Evolutionary conservation across 2,888 invertebrate species (phyloP), one percentile per base, ranked within the genome.

Genomic region (Brachycybe producta): DNA sequence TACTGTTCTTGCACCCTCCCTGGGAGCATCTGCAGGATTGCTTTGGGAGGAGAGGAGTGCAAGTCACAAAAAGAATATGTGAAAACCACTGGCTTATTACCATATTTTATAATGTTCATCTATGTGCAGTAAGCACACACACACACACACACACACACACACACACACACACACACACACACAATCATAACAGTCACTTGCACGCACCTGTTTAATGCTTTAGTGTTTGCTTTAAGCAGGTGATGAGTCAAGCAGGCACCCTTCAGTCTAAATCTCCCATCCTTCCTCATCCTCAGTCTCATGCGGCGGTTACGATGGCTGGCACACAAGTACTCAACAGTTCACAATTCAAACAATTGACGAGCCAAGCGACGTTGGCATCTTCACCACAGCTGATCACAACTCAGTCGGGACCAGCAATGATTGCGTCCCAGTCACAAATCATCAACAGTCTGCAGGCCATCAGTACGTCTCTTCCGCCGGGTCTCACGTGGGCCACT

Each of bases 401-500:
- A 5, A 60, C 60, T 11, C 61, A 61, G 54, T 59, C 61, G 15
- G 79, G 79, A 79, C 54, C 55, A 61, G 78, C 80, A 1, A 76
- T 82, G 69, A 70, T 78, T 26, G 73, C 75, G 13, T 57, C 58
- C 28, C 78, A 77, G 51, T 76, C 82, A 2, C 83, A 83, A 67
- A 77, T 83, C 58, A 77, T 83, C 57, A 79, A 78, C 61, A 80
- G 80, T 0, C 64, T 82, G 56, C 57, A 57, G 51, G 56, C 57
- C 53, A 52, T 63, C 43, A 61, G 62, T 46, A 74, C 77, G 24
- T 49, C 54, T 1, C 66, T 82, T 55, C 82, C 82, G 2, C 80
- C 78, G 64, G 67, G 66, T 7, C 79, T 83, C 51, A 76, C 80
- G 53, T 86, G 85, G 84, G 73, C 84, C 0, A 59, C 64, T n/a